Percentiles rank a stretch among this genome's conserved stretches.
Conservation (phyloP, 2,888 invertebrate genomes). For the Anorthoa munda region DNA sequence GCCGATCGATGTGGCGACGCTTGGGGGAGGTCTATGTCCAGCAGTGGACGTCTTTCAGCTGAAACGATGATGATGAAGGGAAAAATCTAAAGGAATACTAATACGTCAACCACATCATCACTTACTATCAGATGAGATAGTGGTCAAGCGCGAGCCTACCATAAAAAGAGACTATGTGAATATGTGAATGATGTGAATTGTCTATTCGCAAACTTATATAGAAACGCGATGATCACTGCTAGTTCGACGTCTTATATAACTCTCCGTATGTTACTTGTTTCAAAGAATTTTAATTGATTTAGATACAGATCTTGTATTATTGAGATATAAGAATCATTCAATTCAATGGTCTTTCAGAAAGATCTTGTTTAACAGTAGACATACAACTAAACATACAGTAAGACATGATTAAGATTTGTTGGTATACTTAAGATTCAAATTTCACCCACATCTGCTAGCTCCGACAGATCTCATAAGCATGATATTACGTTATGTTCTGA, state of each 20-base stretch:
- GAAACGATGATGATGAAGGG: too few species aligned
- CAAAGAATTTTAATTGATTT: neutral
- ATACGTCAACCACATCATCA: neutral
- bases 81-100: neutral
- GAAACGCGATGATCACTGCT: neutral
- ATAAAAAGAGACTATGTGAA: neutral
- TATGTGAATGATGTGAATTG: neutral
- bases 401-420: conserved; percentile 32
- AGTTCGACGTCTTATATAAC: neutral
- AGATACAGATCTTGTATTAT: neutral
- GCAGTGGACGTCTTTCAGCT: too few species aligned
- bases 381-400: neutral
- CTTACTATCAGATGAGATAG: too few species aligned
- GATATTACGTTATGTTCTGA: conserved; percentile 45
- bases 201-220: neutral
- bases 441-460: conserved; percentile 39
- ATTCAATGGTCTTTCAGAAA: neutral
- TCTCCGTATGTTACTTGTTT: neutral
- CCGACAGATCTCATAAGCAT: conserved; percentile 46
- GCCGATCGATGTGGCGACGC: too few species aligned
- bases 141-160: too few species aligned
- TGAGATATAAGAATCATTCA: too few species aligned
- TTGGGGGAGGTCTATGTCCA: too few species aligned
- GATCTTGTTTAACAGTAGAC: neutral
- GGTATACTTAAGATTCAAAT: conserved; percentile 41